Conservation (phyloP, 2,888 invertebrate species). For the Alitta virens region DNA sequence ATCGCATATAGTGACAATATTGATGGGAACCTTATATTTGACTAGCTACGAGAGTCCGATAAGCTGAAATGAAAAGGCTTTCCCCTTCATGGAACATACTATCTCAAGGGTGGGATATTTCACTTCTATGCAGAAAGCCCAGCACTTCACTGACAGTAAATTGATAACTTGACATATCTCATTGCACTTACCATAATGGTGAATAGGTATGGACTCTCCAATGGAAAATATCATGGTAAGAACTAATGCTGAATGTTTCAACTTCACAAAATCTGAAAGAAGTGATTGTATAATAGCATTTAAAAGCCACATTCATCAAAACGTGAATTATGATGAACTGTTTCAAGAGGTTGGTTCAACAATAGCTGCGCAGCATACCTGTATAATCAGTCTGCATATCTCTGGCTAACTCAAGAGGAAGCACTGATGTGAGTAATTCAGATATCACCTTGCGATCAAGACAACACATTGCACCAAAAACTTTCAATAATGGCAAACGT, state of each 20-base stretch:
- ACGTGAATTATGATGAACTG: no score
- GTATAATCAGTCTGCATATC: conserved; percentile 56
- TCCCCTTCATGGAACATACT: no score
- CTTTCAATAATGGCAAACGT: conserved; percentile 76
- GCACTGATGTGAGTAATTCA: conserved; percentile 80
- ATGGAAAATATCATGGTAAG: conserved; percentile 86
- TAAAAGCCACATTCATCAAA: no score
- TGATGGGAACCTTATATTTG: no score
- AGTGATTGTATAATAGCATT: no score
- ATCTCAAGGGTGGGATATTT: no score
- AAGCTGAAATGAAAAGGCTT: no score
- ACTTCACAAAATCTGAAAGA: conserved; percentile 62
- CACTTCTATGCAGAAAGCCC: no score
- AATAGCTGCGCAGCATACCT: conserved; percentile 4
- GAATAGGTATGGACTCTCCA: conserved; percentile 84
- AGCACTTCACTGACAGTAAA: not conserved
- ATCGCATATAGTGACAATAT: no score
- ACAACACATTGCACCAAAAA: conserved; percentile 84
- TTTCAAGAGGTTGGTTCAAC: no score
- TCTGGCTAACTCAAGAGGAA: conserved; percentile 87
- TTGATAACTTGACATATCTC: not conserved
- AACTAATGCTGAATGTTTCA: conserved; percentile 79
- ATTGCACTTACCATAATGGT: conserved; percentile 71
- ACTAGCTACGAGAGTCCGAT: no score
- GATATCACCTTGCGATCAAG: conserved; percentile 78